Evolutionary conservation across 2,888 invertebrate genomes (phyloP), one percentile per base, ranked within the genome.

Genomic region (Caenorhabditis drosophilae): DNA sequence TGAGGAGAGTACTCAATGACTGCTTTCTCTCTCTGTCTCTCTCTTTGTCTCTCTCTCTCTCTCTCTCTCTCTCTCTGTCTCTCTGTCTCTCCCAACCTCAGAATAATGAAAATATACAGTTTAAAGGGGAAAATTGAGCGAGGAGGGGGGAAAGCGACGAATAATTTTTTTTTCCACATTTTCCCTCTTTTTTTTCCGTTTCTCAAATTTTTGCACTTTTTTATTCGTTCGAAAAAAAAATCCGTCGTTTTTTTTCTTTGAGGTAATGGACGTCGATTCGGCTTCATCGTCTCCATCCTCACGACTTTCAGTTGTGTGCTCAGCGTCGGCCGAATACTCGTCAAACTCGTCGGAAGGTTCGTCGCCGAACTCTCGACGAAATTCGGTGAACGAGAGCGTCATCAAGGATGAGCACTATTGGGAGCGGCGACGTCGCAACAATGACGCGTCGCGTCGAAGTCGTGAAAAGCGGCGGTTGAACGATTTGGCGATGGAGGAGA

Each of bases 401-500:
- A 60, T 70, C 27, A 73, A 73, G 53, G 70, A 73, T 52, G 73
- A 73, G 48, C 62, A 61, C 35, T 73, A 73, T 53, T 73, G 97
- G 97, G 94, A 95, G 85, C 41, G 73, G 22, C 44, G 73, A 20
- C 46, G 67, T 53, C 57, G 70, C 34, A 73, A 73, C 45, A 73
- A 73, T 42, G 73, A 73, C 45, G 73, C 73, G 25, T 73, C 73
- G 22, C 52, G 61, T 27, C 41, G 70, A 44, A 69, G 69, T 38
- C 50, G 73, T 16, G 73, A 73, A 31, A 89, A 95, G 57, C 88
- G 97, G 57, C 88, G 95, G 68, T 89, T 95, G 61, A 96, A 97
- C 86, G 97, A 97, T 85, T 95, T 95, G 85, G 92, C 93, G 1
- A 87, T 97, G 63, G 96, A 96, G 83, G 92, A 92, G 78, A 89